phyloP scores from a whole-genome alignment of 2,888 invertebrate species.

The Mayetiola destructor region DNA sequence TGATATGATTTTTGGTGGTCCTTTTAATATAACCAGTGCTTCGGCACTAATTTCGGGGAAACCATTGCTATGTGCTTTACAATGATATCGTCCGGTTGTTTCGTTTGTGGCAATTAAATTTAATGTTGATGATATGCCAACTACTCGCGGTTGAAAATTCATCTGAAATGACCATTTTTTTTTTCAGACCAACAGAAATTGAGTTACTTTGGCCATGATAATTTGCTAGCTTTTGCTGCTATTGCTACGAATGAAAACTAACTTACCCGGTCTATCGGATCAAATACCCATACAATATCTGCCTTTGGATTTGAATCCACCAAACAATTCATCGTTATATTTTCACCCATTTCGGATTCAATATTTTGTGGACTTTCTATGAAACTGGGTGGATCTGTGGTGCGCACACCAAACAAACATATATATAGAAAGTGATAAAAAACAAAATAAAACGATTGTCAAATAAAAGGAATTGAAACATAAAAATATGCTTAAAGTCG shows the following conservation, averaged over 20 bases:
- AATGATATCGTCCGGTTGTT: constrained; percentile 75
- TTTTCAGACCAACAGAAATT: background rate
- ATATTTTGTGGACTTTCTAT: constrained; percentile 58
- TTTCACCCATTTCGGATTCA: constrained; percentile 67
- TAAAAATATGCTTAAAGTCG: constrained; percentile 1
- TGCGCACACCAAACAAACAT: background rate
- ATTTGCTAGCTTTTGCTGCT: too few species aligned
- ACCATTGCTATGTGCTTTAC: constrained; percentile 75
- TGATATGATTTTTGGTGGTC: constrained; percentile 66
- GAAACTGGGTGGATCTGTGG: constrained; percentile 68
- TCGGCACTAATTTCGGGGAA: constrained; percentile 74
- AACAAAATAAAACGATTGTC: background rate
- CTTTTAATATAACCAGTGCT: constrained; percentile 66
- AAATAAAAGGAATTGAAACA: background rate
- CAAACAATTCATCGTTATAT: constrained; percentile 68
- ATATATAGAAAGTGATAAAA: background rate
- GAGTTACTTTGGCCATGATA: too few species aligned
- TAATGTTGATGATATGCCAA: constrained; percentile 63
- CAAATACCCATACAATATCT: constrained; percentile 77
- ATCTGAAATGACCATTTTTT: background rate
- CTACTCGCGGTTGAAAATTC: constrained; percentile 36
- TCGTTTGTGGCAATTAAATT: constrained; percentile 63
- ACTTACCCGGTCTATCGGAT: constrained; percentile 54
- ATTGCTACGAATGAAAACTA: too few species aligned
- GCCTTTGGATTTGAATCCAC: constrained; percentile 73